Evolutionary conservation across 2,888 invertebrate genomes (phyloP).

Genomic region (Lasioglossum calceatum): DNA sequence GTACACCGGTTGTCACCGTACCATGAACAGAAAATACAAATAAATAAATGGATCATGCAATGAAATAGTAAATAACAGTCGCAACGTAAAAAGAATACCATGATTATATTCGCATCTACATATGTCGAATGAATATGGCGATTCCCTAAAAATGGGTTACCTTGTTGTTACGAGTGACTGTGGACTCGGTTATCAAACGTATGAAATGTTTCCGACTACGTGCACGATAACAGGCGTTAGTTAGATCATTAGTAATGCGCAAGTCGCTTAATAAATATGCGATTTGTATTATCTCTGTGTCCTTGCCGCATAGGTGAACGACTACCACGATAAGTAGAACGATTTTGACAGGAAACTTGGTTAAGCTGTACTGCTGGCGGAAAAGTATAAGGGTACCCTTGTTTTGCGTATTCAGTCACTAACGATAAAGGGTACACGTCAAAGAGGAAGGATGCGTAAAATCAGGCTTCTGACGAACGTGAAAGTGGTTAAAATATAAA

Average conservation of each 20-base stretch:
- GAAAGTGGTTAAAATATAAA: conserved; percentile 18
- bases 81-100: neutral
- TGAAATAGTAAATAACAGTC: neutral
- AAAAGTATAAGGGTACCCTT: neutral
- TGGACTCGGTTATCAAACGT: conserved; percentile 13
- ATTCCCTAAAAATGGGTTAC: conserved; percentile 41
- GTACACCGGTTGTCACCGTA: neutral
- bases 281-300: conserved; percentile 58
- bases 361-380: conserved; percentile 8
- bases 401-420: neutral
- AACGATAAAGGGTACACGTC: conserved; percentile 1
- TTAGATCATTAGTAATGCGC: conserved; percentile 40
- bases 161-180: conserved; percentile 18
- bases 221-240: neutral
- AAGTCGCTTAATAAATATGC: conserved; percentile 54
- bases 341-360: conserved; percentile 52
- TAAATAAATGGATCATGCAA: neutral
- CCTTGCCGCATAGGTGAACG: conserved; percentile 50
- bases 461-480: conserved; percentile 28
- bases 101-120: conserved; percentile 19
- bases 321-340: conserved; percentile 61
- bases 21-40: neutral
- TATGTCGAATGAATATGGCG: conserved; percentile 44
- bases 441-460: conserved; percentile 27
- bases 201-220: conserved; percentile 4